Percentiles rank a stretch among this genome's conserved stretches.
Evolutionary conservation across 2,797 vertebrate species (phyloP).

Genomic region (Gymnothorax javanicus): DNA sequence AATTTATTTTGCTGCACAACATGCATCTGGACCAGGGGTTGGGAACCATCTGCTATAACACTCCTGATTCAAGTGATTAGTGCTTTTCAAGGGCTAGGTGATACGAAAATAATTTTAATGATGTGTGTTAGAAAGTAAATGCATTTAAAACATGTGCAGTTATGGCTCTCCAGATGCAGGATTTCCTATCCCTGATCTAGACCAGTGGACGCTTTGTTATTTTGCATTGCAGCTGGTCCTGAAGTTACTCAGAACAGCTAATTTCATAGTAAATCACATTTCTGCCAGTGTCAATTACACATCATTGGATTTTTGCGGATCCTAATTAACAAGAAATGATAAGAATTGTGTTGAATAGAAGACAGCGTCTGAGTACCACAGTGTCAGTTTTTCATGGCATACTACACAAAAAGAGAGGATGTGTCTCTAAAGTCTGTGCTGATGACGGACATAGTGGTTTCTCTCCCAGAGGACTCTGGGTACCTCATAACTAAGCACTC

Average conservation of each 20-base stretch:
- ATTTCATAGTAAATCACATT: not conserved
- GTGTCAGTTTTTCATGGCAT: not conserved
- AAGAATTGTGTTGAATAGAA: slow-evolving; percentile 5
- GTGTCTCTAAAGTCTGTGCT: not conserved
- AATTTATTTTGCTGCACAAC: not conserved
- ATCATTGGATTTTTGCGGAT: not conserved
- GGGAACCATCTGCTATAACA: too few species aligned
- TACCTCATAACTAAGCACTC: slow-evolving; percentile 10
- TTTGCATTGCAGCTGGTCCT: not conserved
- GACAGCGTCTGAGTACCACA: not conserved
- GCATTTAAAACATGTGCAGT: too few species aligned
- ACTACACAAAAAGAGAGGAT: not conserved
- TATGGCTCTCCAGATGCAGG: too few species aligned
- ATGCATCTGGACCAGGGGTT: not conserved
- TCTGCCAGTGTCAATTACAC: slow-evolving; percentile 1
- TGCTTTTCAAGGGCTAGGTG: too few species aligned
- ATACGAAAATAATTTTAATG: too few species aligned
- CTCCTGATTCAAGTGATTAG: too few species aligned
- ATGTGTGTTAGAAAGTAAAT: too few species aligned
- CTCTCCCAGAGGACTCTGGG: slow-evolving; percentile 4
- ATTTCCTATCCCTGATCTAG: too few species aligned
- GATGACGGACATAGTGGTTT: not conserved
- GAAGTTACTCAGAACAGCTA: not conserved
- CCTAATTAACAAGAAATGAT: slow-evolving; percentile 6
- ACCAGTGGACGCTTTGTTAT: not conserved